Base-by-base conservation (phyloP, 2,888 invertebrate species). In the Eupithecia exiguata region DNA sequence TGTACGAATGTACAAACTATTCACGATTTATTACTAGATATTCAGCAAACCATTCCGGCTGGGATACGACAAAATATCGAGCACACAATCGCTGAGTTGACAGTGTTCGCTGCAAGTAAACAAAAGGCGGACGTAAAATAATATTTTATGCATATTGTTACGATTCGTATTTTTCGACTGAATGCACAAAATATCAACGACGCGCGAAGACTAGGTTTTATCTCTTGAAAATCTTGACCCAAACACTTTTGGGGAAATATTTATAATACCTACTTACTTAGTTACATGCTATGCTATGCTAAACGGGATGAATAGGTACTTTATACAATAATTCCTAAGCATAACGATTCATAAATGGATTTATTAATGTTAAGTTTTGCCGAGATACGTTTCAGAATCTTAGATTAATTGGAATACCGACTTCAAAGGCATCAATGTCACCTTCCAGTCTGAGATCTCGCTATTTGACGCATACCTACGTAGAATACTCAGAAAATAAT, bases 1-100 rank as follows among this genome's bases (percentile, higher is more conserved):
- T 84, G 83, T 83, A 84, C 83, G 87, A 88, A 87, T 84, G 83
- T 82, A 84, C 84, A 83, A 88, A 87, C 87, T 89, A 88, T 86
- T 84, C 79, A 77, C 80, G 83, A 88, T 88, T 88, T 88, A 86
- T 86, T 84, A 85, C 86, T 83, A 83, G 74, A 69, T 84, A 85
- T 87, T 84, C 83, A 84, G 83, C 85, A 84, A 84, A 83, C 81
- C 82, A 83, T 86, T 84, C 81, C 77, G 75, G 79, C 79, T 79
- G 82, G 82, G 80, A 84, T 82, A 81, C 80, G 78, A 78, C 81
- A 78, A 83, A 85, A 84, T 83, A 84, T 83, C 80, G 83, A 82
- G 78, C 79, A 82, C 81, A 82, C 83, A 84, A 84, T 79, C 78
- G 81, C 80, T 81, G 81, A 83, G 81, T 84, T 82, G 82, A 83